These are phyloP conservation scores for Scaptomyza caliginosa DNA, from an alignment of 2,888 invertebrate species.

Conservation along the genomic window DNA sequence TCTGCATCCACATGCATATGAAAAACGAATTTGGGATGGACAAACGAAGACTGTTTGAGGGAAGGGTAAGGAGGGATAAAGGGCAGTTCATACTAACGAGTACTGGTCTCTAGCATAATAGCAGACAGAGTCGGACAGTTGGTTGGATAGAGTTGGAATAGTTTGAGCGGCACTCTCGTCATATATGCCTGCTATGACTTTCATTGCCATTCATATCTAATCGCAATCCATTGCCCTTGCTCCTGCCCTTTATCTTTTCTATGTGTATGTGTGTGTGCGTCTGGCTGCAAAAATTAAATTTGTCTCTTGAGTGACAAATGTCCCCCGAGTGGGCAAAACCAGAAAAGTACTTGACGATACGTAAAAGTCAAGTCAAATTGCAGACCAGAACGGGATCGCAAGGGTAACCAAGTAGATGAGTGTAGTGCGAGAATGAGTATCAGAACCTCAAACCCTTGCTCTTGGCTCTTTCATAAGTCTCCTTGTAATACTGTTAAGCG, in stretches of 20 bases:
- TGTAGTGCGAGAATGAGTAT: conserved; percentile 1
- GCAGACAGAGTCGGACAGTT: conserved; percentile 20
- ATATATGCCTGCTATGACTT: conserved; percentile 68
- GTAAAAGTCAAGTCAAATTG: conserved; percentile 82
- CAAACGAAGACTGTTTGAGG: not conserved
- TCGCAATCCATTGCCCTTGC: conserved; percentile 49
- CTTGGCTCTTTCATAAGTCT: conserved; percentile 72
- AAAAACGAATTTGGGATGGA: conserved; percentile 54
- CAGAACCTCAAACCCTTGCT: conserved; percentile 5
- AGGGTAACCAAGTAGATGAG: not conserved
- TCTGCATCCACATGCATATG: conserved; percentile 52
- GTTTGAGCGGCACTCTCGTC: conserved; percentile 29
- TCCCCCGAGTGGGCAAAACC: conserved; percentile 81
- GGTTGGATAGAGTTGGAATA: conserved; percentile 27
- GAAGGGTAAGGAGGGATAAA: too few species aligned
- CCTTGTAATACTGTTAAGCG: conserved; percentile 81
- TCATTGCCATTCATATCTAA: conserved; percentile 78
- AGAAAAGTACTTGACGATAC: conserved; percentile 82
- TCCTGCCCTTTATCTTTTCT: not conserved
- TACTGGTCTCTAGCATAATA: conserved; percentile 37
- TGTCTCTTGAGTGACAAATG: conserved; percentile 83
- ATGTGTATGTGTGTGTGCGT: not conserved
- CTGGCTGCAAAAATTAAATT: conserved; percentile 78
- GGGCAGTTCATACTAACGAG: conserved; percentile 21
- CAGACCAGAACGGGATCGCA: conserved; percentile 36